Percentiles rank a stretch among this genome's conserved stretches.
phyloP scores from a whole-genome alignment of 2,888 invertebrate species.

The Drosophila recens region DNA sequence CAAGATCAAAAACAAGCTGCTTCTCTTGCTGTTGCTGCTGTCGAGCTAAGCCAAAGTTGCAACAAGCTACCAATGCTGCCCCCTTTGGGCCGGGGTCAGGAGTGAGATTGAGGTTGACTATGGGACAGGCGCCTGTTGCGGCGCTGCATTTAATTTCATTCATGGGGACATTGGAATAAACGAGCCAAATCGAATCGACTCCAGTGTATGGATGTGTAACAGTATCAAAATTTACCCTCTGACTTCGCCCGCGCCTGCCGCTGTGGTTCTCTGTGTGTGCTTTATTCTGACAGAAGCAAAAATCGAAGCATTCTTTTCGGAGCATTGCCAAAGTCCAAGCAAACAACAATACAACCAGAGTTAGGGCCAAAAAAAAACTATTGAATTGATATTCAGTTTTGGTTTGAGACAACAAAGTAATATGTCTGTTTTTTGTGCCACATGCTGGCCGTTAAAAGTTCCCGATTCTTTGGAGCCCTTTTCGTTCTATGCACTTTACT shows the following conservation, averaged over 20 bases:
- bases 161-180: constrained; percentile 47
- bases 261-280: neutral
- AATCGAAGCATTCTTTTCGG: constrained; percentile 49
- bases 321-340: constrained; percentile 43
- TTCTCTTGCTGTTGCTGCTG: constrained; percentile 34
- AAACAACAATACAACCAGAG: constrained; percentile 34
- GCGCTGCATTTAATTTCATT: constrained; percentile 72
- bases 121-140: constrained; percentile 54
- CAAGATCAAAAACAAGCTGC: constrained; percentile 72
- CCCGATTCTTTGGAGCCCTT: constrained; percentile 28
- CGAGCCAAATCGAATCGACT: constrained; percentile 61
- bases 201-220: constrained; percentile 22
- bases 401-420: constrained; percentile 46
- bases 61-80: constrained; percentile 52
- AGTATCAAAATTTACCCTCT: constrained; percentile 25
- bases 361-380: constrained; percentile 47
- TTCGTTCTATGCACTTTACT: constrained; percentile 15
- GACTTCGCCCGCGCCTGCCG: neutral
- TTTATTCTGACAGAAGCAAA: constrained; percentile 18
- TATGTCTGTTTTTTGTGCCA: constrained; percentile 37
- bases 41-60: constrained; percentile 59
- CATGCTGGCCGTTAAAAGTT: constrained; percentile 29
- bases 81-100: constrained; percentile 22
- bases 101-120: neutral
- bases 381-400: constrained; percentile 64